These are phyloP conservation scores for Tauraco erythrolophus DNA, from an alignment of 2,113 vertebrate species.

Conservation along the genomic window DNA sequence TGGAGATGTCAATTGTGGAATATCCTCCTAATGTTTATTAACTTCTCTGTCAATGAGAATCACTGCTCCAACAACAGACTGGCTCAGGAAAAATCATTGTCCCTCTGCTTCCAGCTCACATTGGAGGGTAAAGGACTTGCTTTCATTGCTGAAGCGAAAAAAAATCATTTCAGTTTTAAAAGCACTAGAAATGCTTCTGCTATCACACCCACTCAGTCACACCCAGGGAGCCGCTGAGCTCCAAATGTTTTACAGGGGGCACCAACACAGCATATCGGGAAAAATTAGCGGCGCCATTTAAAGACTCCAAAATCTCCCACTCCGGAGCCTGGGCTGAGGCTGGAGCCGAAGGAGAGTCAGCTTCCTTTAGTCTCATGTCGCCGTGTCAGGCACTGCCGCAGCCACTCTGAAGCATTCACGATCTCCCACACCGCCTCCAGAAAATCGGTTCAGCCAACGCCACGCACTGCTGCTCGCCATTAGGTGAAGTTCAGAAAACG, in stretches of 20 bases:
- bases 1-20: slow-evolving; percentile 23
- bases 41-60: slow-evolving; percentile 30
- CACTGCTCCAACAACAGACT: background rate
- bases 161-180: background rate
- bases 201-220: background rate
- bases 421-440: background rate
- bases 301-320: background rate
- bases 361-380: background rate
- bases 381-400: accelerated
- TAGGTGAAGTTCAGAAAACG: background rate
- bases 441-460: background rate
- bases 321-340: background rate
- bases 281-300: background rate
- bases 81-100: background rate
- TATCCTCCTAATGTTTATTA: slow-evolving; percentile 46
- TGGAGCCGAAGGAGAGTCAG: accelerated
- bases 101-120: slow-evolving; percentile 34
- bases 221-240: background rate
- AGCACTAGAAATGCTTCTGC: background rate
- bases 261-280: background rate
- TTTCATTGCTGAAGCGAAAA: background rate
- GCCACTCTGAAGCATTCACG: background rate
- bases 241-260: background rate
- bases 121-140: background rate
- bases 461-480: background rate